These are phyloP conservation scores for Eulithis prunata DNA, from an alignment of 2,888 invertebrate species.

Conservation along the genomic window DNA sequence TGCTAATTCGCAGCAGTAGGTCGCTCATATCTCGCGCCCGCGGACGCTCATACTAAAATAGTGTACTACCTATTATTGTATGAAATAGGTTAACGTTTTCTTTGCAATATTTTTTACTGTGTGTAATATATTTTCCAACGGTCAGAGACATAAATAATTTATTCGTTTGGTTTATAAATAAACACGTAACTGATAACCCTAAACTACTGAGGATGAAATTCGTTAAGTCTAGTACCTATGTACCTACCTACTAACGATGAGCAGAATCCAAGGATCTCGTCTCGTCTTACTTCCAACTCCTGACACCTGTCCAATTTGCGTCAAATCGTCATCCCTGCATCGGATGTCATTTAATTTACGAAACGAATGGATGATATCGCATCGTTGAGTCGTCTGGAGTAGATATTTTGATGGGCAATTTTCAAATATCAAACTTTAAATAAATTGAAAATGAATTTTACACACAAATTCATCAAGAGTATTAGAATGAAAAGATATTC, in stretches of 20 bases:
- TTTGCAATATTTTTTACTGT: too few relatives aligned
- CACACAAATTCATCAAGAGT: background rate
- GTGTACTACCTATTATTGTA: too few relatives aligned
- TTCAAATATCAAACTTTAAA: constrained; percentile 15
- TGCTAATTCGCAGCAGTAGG: too few relatives aligned
- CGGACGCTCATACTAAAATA: too few relatives aligned
- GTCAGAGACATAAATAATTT: too few relatives aligned
- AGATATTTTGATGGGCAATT: constrained; percentile 20
- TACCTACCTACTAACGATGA: constrained; percentile 56
- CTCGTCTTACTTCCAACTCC: constrained; percentile 36
- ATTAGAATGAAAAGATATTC: background rate
- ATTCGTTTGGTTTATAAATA: background rate
- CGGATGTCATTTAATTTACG: constrained; percentile 54
- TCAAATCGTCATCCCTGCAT: constrained; percentile 60
- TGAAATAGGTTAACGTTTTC: too few relatives aligned
- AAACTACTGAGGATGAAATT: constrained; percentile 55
- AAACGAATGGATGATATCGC: constrained; percentile 44
- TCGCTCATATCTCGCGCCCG: too few relatives aligned
- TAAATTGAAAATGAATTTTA: constrained; percentile 1
- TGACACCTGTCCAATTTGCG: constrained; percentile 77
- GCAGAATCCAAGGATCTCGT: constrained; percentile 52
- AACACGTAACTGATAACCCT: constrained; percentile 52
- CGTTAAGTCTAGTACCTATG: constrained; percentile 61
- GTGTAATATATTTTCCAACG: too few relatives aligned
- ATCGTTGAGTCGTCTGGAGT: constrained; percentile 19